Base-by-base conservation (phyloP, 2,113 vertebrate species). In the Labeo rohita region DNA sequence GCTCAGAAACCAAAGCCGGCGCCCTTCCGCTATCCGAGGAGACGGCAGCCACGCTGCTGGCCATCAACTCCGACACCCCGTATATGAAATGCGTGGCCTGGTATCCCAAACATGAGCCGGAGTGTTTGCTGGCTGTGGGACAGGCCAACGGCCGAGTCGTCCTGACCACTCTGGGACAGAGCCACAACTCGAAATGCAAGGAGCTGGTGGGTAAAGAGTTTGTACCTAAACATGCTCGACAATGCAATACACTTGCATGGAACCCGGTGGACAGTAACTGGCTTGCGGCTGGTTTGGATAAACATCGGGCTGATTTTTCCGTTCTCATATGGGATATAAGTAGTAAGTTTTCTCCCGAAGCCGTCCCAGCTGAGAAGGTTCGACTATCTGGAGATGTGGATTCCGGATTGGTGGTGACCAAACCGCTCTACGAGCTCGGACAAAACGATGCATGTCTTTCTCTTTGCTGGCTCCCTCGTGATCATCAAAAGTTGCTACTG, bases 61-160 rank as follows among this genome's bases (percentile, higher is more conserved):
- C 98, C 21, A 98, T 99, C 76, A 99, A 99, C 89, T 99, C 98
- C 0, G 98, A 99, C 72, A 98, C 98, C 0, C 98, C 98, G 0
- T 99, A 99, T 75, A 98, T 99, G 98, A 99, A 99, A 93, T 99
- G 98, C n/a, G 97, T 99, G 89, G 98, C 98, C 47, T 99, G 98
- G 98, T 99, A 98, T 91, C 98, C 98, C 0, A 99, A 97, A 87
- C 97, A 97, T 0, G 98, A 99, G 91, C 97, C 98, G 0, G 98
- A 99, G 88, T 99, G 98, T 91, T 94, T 99, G 59, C 95, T 99
- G 0, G 98, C 98, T 0, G 98, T 99, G 59, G 98, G 98, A 16
- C 98, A 99, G 91, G 98, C 98, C 72, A 99, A 99, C 11, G 98
- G 98, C n/a, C 92, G 98, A 65, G 97, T 99, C 56, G 97, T 98